Evolutionary conservation across 2,888 invertebrate species (phyloP).

Genomic region (Andrena trimmerana): DNA sequence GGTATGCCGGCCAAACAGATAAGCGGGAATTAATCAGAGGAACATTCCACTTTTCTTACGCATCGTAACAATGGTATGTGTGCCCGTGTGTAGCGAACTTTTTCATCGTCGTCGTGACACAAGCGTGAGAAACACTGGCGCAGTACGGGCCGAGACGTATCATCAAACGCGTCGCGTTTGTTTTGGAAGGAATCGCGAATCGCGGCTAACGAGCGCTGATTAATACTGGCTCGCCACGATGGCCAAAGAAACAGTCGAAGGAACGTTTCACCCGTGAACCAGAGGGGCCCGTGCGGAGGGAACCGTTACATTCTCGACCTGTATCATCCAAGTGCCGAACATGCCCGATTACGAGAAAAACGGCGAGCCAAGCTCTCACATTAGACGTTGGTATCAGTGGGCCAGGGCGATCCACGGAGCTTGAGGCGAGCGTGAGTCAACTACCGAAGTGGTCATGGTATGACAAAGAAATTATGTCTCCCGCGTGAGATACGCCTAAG

Average conservation of each 20-base stretch:
- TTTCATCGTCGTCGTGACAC: constrained; percentile 8
- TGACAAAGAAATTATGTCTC: constrained; percentile 15
- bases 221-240: constrained; percentile 7
- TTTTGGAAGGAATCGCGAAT: constrained; percentile 25
- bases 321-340: constrained; percentile 1
- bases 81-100: constrained; percentile 5
- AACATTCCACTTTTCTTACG: constrained; percentile 32
- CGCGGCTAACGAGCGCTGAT: constrained; percentile 1
- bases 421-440: constrained; percentile 30
- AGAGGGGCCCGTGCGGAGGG: neutral
- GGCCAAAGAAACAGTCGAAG: neutral
- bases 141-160: constrained; percentile 12
- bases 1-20: constrained; percentile 8
- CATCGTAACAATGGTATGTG: neutral
- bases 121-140: constrained; percentile 32
- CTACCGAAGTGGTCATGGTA: constrained; percentile 36
- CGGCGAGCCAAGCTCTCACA: constrained; percentile 24
- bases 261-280: neutral
- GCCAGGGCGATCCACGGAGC: constrained; percentile 33
- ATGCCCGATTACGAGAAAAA: constrained; percentile 29
- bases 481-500: constrained; percentile 15
- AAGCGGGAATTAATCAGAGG: constrained; percentile 11
- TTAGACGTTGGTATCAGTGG: constrained; percentile 53
- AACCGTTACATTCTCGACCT: neutral
- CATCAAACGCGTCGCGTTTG: constrained; percentile 27